These are phyloP conservation scores for Gambusia yucatana DNA, from an alignment of 2,797 vertebrate species.

Conservation along the genomic window DNA sequence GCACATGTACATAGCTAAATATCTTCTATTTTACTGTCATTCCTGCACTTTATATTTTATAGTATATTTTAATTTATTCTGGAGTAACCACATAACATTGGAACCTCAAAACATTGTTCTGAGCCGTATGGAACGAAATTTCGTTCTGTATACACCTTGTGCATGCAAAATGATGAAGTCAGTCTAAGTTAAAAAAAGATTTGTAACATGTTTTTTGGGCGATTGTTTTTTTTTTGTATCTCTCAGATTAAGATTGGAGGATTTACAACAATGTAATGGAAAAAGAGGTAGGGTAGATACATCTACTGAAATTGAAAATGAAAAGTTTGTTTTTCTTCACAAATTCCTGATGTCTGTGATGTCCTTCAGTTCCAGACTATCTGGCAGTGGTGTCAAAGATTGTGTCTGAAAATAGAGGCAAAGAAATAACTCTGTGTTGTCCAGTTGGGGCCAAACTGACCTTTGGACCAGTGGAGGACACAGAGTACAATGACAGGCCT, in stretches of 20 bases:
- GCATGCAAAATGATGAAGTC: no score
- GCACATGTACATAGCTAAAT: no score
- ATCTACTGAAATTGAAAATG: neutral
- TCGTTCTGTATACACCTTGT: no score
- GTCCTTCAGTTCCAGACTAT: constrained; percentile 9
- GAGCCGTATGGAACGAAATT: no score
- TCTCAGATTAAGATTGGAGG: neutral
- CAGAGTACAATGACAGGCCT: neutral
- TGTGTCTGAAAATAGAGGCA: accelerated
- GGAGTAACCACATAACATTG: no score
- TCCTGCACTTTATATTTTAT: no score
- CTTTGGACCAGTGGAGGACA: constrained; percentile 16
- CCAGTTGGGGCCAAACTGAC: neutral
- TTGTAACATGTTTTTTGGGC: no score
- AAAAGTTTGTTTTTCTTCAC: neutral
- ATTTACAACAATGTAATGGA: no score
- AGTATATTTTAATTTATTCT: no score
- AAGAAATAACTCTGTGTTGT: accelerated
- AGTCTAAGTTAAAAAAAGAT: neutral
- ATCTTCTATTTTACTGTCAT: no score
- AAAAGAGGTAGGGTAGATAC: neutral
- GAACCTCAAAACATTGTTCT: no score
- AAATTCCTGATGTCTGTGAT: neutral
- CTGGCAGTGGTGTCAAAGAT: accelerated
- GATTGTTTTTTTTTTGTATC: neutral